Evolutionary conservation across 2,888 invertebrate species (phyloP), one percentile per base, ranked within the genome.

Genomic region (Melikaiella ostensackeni): DNA sequence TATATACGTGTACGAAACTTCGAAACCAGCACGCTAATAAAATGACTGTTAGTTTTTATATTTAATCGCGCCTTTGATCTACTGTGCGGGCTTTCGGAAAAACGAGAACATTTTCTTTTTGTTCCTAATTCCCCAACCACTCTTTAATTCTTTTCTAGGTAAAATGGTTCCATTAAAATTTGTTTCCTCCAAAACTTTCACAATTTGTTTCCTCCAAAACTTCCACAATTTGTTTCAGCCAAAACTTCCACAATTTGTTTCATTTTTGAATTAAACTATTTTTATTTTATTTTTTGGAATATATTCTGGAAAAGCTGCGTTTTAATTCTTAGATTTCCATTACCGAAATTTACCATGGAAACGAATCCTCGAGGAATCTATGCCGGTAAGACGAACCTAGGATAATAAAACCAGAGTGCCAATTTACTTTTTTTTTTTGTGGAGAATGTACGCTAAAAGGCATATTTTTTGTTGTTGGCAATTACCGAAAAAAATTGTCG

Each of bases 401-500:
- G 5, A 24, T 66, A 13, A 38, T 1, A n/a, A 38, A 11, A 13
- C 38, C 38, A 38, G 38, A 11, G 38, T 38, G 38, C 11, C 38
- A 11, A 38, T 38, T 33, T 38, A 35, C 9, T 38, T 38, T 38
- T 0, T 11, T 46, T 46, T 46, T 19, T 46, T 46, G 5, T 19
- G 19, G n/a, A 7, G 46, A 57, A 57, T 13, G 7, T 57, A 57
- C 5, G 24, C 5, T 24, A 24, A 11, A 1, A 64, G 63, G 21
- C 38, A 27, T 46, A 50, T 24, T n/a, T n/a, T 38, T 38, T 5
- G 21, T 21, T 62, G 30, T 33, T 13, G 30, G 46, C 30, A 70
- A 70, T 27, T 16, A 50, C 70, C 70, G 70, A 50, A 70, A 70
- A 27, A 66, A 64, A 42, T 64, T 64, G 21, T 70, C 42, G 27